Evolutionary conservation across 2,888 invertebrate species (phyloP), one percentile per base, ranked within the genome.

Genomic region (Leucophenga maculata): DNA sequence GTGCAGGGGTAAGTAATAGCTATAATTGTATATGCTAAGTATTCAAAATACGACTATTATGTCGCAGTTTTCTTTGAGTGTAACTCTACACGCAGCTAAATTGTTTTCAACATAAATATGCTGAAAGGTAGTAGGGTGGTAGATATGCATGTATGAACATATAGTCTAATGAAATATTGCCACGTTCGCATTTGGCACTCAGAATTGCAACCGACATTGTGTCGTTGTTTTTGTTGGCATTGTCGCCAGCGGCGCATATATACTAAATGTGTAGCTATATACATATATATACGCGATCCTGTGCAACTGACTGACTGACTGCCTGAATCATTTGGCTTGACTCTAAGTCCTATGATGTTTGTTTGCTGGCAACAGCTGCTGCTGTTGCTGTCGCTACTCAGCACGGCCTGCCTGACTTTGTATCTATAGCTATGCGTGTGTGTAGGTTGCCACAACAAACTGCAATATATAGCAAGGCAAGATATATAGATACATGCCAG

Each of bases 131-230:
- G 39, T 6, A 39, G 39, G 11, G 39, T 39, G 39, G 39, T 8
- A 8, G 8, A 11, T 39, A 39, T 39, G 39, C 39, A 39, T 39
- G 11, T 39, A 39, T 39, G 39, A 3, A 39, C 39, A 39, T 39
- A 39, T 39, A 39, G 39, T 39, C 78, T 81, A 78, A 83, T 84
- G 79, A 84, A 84, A 83, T 83, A 83, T 82, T 76, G 82, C 80
- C 83, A 79, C 80, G 82, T 82, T 79, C 74, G 77, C 75, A 69
- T 69, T 69, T 72, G 77, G 72, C 74, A 75, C 74, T 75, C 67
- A 59, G 55, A 65, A n/a, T 52, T 50, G 46, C 55, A 57, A 6
- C 14, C 31, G 11, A 6, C 48, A 18, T 11, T 20, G 13, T 22
- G 31, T 20, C 32, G 14, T 18, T 20, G 39, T 66, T 13, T 13